Base-by-base conservation (phyloP, 2,113 vertebrate genomes). In the Rhinolophus sinicus region DNA sequence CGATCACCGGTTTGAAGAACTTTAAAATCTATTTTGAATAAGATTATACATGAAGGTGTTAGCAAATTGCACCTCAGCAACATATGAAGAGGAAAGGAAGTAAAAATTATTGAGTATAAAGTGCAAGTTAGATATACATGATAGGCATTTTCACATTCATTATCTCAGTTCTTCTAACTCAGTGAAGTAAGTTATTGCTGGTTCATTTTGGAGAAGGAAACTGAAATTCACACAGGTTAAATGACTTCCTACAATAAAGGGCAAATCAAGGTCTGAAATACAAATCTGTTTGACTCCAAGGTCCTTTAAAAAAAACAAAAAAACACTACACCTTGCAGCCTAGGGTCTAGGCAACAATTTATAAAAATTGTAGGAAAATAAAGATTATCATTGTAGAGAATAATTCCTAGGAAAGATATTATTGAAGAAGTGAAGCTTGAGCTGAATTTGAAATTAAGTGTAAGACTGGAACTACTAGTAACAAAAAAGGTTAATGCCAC, bases 11-110 rank as follows among this genome's bases (percentile, higher is more conserved):
- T 88, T 72, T 75, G 5, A 86, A 96, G n/a, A 91, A 80, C 77
- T 95, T 90, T 82, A 85, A 95, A 94, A 93, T 90, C 47, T 93
- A 88, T 30, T 90, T 80, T 88, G 44, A 96, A 70, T 67, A 96
- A 92, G 58, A 77, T 52, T 85, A 83, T 35, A 78, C 14, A 77
- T 33, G 30, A 88, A 94, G 82, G 40, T 88, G 40, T 13, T 91
- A 95, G 88, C 65, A 91, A 91, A 88, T 5, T 80, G 28, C 12
- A 50, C 40, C 35, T 92, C 88, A 88, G 58, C 6, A 90, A 84
- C 33, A 97, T n/a, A 77, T 12, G 80, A 80, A 83, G 18, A 83
- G 58, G 38, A 80, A 96, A 81, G 13, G 14, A 94, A 82, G 18
- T 30, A 86, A 93, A 93, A n/a, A 86, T 67, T 87, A 90, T 0